These are phyloP conservation scores for Charadrius vociferus DNA, from an alignment of 2,113 vertebrate species.

Conservation along the genomic window DNA sequence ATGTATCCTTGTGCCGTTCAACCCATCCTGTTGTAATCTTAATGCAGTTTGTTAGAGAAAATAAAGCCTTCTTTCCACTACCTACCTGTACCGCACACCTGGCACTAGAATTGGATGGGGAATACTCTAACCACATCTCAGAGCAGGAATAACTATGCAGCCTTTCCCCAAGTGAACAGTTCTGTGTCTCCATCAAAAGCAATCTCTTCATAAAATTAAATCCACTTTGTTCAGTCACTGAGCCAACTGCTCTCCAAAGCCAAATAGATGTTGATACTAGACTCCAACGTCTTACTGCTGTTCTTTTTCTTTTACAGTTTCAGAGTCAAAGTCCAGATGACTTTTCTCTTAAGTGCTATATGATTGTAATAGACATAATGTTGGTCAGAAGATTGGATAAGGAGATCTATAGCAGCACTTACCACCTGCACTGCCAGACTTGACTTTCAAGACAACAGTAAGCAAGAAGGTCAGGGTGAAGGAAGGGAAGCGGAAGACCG, in stretches of 20 bases:
- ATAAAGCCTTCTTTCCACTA: not conserved
- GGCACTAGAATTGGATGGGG: not conserved
- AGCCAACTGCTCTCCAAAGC: not conserved
- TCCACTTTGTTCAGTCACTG: not conserved
- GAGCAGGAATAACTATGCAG: not conserved
- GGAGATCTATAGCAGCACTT: not conserved
- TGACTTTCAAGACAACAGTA: not conserved
- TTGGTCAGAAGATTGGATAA: not conserved
- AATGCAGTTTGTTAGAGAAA: constrained; percentile 26
- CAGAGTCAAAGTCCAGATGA: not conserved
- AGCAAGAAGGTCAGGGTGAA: not conserved
- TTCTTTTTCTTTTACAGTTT: not conserved
- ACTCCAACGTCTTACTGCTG: not conserved
- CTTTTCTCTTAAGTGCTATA: not conserved
- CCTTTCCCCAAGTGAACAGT: not conserved
- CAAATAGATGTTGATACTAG: not conserved
- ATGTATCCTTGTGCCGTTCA: not conserved
- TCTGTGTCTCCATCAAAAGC: not conserved
- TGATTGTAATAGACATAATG: not conserved
- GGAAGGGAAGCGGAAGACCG: not conserved
- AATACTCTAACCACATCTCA: not conserved
- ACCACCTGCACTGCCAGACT: not conserved
- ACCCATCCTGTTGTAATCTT: not conserved
- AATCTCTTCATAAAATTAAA: constrained; percentile 41
- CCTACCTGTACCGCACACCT: not conserved